phyloP scores from a whole-genome alignment of 2,888 invertebrate genomes.

The Schrankia costaestrigalis region DNA sequence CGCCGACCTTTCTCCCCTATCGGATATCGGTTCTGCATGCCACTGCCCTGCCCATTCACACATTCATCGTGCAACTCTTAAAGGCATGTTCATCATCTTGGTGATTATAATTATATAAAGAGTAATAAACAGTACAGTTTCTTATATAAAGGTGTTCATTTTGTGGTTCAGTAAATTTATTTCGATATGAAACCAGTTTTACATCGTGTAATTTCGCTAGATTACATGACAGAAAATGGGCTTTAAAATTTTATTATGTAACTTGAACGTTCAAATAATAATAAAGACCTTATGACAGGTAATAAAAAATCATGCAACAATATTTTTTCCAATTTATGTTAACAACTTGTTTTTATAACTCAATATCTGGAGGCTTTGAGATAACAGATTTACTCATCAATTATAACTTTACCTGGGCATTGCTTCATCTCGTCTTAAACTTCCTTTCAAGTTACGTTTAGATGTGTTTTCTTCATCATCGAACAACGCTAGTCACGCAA shows the following conservation, averaged over 20 bases:
- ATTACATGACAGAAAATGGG: conserved; percentile 58
- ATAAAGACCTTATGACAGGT: conserved; percentile 71
- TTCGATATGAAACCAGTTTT: conserved; percentile 43
- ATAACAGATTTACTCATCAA: conserved; percentile 69
- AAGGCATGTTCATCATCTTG: background rate
- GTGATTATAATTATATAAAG: background rate
- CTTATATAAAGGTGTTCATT: conserved; percentile 7
- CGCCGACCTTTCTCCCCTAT: too few species aligned
- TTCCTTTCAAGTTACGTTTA: conserved; percentile 19
- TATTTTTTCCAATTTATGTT: conserved; percentile 75
- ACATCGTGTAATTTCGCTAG: conserved; percentile 49
- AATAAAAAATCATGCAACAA: conserved; percentile 65
- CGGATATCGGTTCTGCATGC: too few species aligned
- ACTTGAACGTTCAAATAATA: conserved; percentile 71
- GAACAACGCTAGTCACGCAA: conserved; percentile 13
- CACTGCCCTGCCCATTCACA: too few species aligned
- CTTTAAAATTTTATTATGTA: conserved; percentile 68
- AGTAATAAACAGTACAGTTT: background rate
- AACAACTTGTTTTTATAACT: conserved; percentile 73
- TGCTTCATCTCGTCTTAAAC: conserved; percentile 36
- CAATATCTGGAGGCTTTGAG: conserved; percentile 61
- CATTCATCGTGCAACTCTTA: too few species aligned
- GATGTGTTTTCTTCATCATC: conserved; percentile 19
- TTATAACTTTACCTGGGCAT: conserved; percentile 57
- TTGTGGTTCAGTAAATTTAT: conserved; percentile 35